phyloP scores from a whole-genome alignment of 1,140 invertebrate genomes.

The Homarus americanus region DNA sequence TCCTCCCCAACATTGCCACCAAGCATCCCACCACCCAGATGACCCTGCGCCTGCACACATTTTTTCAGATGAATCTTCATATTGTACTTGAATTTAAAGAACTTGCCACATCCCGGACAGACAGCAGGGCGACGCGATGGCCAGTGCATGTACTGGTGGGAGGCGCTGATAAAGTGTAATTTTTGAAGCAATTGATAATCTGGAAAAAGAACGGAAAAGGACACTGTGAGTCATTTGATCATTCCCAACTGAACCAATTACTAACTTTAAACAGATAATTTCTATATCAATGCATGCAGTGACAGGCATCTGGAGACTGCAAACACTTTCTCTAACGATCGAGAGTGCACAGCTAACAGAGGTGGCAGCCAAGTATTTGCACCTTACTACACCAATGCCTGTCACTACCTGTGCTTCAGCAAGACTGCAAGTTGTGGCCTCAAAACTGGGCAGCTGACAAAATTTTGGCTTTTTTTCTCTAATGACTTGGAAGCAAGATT shows the following conservation, averaged over 20 bases:
- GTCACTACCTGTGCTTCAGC: slow-evolving; percentile 67
- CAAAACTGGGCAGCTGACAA: slow-evolving; percentile 42
- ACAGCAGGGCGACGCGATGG: slow-evolving; percentile 75
- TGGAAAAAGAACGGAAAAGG: slow-evolving; percentile 75
- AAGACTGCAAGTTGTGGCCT: slow-evolving; percentile 69
- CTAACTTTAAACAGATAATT: slow-evolving; percentile 68
- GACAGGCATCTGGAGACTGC: slow-evolving; percentile 60
- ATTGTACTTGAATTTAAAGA: slow-evolving; percentile 76
- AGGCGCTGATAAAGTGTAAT: slow-evolving; percentile 75
- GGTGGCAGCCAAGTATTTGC: slow-evolving; percentile 52
- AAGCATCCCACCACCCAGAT: slow-evolving; percentile 63
- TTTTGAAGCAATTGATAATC: slow-evolving; percentile 76
- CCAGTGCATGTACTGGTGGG: slow-evolving; percentile 75
- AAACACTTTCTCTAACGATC: slow-evolving; percentile 53
- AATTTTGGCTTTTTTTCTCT: slow-evolving; percentile 14
- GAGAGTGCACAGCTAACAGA: slow-evolving; percentile 47
- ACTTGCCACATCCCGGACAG: slow-evolving; percentile 75
- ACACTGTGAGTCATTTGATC: slow-evolving; percentile 73
- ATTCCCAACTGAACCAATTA: slow-evolving; percentile 71
- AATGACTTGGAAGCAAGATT: not conserved
- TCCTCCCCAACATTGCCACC: slow-evolving; percentile 62
- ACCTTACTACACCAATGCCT: slow-evolving; percentile 52
- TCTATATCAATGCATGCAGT: slow-evolving; percentile 70
- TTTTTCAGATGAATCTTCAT: slow-evolving; percentile 75
- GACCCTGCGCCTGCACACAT: slow-evolving; percentile 73